These are phyloP conservation scores for Verasper variegatus DNA, from an alignment of 2,113 vertebrate genomes.

Conservation along the genomic window DNA sequence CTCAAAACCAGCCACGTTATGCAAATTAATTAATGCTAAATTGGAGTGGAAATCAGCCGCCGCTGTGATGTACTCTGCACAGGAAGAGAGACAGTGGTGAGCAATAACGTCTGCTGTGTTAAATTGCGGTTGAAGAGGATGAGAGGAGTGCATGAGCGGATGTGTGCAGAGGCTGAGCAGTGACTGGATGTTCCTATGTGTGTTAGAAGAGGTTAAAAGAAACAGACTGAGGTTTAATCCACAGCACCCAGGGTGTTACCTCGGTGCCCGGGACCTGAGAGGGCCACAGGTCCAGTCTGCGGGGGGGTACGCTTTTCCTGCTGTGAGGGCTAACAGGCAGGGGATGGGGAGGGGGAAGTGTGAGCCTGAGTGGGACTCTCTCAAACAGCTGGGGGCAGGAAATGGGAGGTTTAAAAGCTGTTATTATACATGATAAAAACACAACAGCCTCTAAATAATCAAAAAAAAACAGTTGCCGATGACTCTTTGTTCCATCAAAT, in stretches of 20 bases:
- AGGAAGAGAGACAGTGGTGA: background rate
- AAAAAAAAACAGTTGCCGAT: background rate
- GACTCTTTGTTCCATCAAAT: slow-evolving; percentile 4
- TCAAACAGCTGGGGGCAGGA: slow-evolving; percentile 87
- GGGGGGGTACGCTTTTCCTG: slow-evolving; percentile 77
- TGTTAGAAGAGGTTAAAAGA: slow-evolving; percentile 46
- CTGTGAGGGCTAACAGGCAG: slow-evolving; percentile 76
- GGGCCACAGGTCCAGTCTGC: slow-evolving; percentile 80
- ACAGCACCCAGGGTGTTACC: slow-evolving; percentile 83
- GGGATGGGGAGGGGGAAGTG: slow-evolving; percentile 76
- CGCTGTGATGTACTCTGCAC: background rate
- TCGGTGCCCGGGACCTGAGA: slow-evolving; percentile 83
- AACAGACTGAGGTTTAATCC: slow-evolving; percentile 53
- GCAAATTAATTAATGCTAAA: background rate
- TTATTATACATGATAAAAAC: slow-evolving; percentile 4
- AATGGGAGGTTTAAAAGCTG: slow-evolving; percentile 31
- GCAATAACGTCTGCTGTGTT: background rate
- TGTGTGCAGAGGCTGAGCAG: slow-evolving; percentile 2
- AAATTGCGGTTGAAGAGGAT: background rate
- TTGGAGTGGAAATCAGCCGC: background rate
- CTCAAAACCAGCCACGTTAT: background rate
- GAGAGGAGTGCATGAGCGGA: background rate
- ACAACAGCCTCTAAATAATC: slow-evolving; percentile 16
- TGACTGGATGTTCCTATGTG: slow-evolving; percentile 28
- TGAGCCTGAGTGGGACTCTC: slow-evolving; percentile 79